Conservation (phyloP, 2,113 vertebrate genomes). For the Cettia cetti region DNA sequence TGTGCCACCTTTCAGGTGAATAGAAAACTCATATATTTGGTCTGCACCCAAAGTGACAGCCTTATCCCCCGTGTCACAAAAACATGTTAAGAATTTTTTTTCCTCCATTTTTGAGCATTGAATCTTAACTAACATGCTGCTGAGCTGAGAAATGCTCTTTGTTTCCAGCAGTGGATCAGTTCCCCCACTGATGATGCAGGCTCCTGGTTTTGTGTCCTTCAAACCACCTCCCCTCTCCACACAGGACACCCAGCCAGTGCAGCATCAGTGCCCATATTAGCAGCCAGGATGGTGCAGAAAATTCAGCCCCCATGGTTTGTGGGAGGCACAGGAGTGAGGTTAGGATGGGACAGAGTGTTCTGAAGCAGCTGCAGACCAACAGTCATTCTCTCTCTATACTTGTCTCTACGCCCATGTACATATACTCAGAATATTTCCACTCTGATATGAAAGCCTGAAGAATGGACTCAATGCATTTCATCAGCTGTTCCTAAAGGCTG, state of each 20-base stretch:
- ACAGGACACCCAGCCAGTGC: fast-evolving
- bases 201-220: neutral
- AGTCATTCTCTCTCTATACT: neutral
- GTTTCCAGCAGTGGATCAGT: neutral
- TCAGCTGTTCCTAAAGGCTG: neutral
- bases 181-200: neutral
- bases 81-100: neutral
- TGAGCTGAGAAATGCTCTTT: neutral
- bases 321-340: neutral
- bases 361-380: neutral
- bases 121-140: neutral
- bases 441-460: neutral
- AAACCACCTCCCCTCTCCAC: neutral
- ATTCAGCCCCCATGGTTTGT: neutral
- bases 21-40: neutral
- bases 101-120: neutral
- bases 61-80: neutral
- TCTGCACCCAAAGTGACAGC: neutral
- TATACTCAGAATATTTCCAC: neutral
- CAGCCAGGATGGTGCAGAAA: neutral
- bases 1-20: neutral
- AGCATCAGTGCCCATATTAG: neutral
- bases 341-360: neutral
- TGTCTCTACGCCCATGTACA: neutral
- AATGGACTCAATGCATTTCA: neutral